A percentile compares a stretch with the other conserved stretches of the same genome.
Conservation (phyloP, 2,888 invertebrate genomes). For the Dione vanillae region DNA sequence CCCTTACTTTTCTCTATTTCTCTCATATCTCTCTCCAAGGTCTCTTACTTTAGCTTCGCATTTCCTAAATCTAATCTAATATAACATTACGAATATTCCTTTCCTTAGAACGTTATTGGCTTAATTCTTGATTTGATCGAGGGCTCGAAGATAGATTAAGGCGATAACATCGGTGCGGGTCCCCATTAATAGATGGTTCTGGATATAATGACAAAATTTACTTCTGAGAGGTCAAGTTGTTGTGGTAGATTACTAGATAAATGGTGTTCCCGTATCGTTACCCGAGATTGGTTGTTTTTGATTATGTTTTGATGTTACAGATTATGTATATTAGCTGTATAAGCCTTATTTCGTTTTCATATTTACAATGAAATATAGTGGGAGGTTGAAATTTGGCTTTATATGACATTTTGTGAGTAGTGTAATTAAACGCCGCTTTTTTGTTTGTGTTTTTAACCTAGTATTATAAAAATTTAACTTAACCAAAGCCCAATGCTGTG, state of each 20-base stretch:
- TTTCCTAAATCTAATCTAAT: not conserved
- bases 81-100: not conserved
- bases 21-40: no score
- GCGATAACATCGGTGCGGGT: constrained; percentile 28
- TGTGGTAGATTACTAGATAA: constrained; percentile 37
- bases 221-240: constrained; percentile 17
- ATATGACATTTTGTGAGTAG: no score
- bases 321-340: not conserved
- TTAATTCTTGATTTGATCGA: constrained; percentile 20
- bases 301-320: constrained; percentile 6
- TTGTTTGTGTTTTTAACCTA: no score
- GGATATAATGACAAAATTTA: constrained; percentile 15
- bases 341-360: not conserved
- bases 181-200: constrained; percentile 8
- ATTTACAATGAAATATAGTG: no score
- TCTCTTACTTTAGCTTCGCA: no score
- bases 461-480: no score
- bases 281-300: constrained; percentile 21
- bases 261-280: constrained; percentile 30
- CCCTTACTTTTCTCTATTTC: no score
- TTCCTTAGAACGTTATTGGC: constrained; percentile 2
- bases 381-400: no score
- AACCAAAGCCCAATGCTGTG: no score
- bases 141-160: constrained; percentile 26
- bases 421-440: no score